A percentile compares a stretch with the other conserved stretches of the same genome.
Evolutionary conservation across 2,888 invertebrate genomes (phyloP).

Genomic region (Acronicta psi): DNA sequence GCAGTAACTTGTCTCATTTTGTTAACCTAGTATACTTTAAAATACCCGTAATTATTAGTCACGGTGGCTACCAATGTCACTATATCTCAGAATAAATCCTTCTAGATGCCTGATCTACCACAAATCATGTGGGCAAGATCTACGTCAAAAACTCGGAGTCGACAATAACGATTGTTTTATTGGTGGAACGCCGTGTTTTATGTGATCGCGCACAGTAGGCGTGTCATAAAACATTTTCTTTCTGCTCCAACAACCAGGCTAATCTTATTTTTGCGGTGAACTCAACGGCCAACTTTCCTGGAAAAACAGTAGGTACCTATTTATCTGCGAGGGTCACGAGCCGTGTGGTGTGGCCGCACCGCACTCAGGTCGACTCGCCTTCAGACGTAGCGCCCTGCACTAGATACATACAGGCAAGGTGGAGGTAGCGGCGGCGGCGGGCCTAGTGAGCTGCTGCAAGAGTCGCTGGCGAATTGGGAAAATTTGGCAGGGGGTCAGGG

Average conservation of each 20-base stretch:
- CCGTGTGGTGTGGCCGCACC: conserved; percentile 30
- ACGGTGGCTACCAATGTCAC: conserved; percentile 24
- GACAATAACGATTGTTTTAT: conserved; percentile 77
- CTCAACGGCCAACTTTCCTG: conserved; percentile 64
- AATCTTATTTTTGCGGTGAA: conserved; percentile 74
- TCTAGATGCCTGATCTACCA: conserved; percentile 72
- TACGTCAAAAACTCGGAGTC: conserved; percentile 65
- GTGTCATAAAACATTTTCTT: conserved; percentile 79
- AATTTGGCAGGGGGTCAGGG: conserved; percentile 69
- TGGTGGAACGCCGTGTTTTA: conserved; percentile 68
- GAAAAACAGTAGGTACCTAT: conserved; percentile 56
- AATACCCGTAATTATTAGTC: conserved; percentile 18
- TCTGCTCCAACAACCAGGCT: conserved; percentile 60
- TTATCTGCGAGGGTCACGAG: conserved; percentile 53
- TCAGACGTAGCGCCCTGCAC: conserved; percentile 63
- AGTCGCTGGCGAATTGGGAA: conserved; percentile 62
- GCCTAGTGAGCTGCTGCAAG: conserved; percentile 40
- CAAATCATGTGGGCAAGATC: conserved; percentile 72
- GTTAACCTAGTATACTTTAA: conserved; percentile 45
- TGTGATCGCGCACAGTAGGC: conserved; percentile 73
- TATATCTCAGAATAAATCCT: conserved; percentile 38
- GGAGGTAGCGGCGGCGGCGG: conserved; percentile 60
- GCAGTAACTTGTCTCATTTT: conserved; percentile 48
- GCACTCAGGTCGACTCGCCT: conserved; percentile 64
- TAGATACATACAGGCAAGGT: conserved; percentile 70